Evolutionary conservation across 1,140 invertebrate species (phyloP).

Genomic region (Philotrypesis tridentata): DNA sequence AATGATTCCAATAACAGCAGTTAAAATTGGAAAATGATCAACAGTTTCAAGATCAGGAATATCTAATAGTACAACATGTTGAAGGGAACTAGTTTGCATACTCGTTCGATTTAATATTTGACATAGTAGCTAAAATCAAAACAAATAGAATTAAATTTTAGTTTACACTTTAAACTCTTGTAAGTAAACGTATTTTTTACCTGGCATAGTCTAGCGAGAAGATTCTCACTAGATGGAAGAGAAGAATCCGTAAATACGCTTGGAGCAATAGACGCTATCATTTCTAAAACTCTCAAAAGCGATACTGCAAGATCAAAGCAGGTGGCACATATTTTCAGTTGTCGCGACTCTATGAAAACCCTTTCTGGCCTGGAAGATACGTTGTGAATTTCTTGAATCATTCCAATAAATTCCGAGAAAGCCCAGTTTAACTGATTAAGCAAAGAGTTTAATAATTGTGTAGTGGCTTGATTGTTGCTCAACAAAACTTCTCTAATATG

Average conservation of each 20-base stretch:
- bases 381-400: slow-evolving; percentile 85
- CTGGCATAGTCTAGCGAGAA: slow-evolving; percentile 81
- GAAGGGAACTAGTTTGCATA: slow-evolving; percentile 81
- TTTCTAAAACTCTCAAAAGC: slow-evolving; percentile 85
- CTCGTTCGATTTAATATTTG: slow-evolving; percentile 83
- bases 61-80: slow-evolving; percentile 79
- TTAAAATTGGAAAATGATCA: slow-evolving; percentile 82
- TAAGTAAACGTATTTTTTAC: slow-evolving; percentile 60
- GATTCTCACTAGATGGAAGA: slow-evolving; percentile 77
- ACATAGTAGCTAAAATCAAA: slow-evolving; percentile 76
- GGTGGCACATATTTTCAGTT: slow-evolving; percentile 88
- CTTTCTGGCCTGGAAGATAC: slow-evolving; percentile 77
- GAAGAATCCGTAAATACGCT: slow-evolving; percentile 78
- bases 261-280: slow-evolving; percentile 81
- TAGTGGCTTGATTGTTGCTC: slow-evolving; percentile 69
- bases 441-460: slow-evolving; percentile 84
- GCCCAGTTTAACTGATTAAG: slow-evolving; percentile 91
- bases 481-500: slow-evolving; percentile 75
- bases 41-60: slow-evolving; percentile 82
- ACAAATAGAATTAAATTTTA: slow-evolving; percentile 30
- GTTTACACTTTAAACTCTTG: not conserved
- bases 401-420: slow-evolving; percentile 90
- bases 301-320: slow-evolving; percentile 85
- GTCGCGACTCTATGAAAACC: slow-evolving; percentile 82
- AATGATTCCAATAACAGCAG: slow-evolving; percentile 81